Conservation (phyloP, 2,797 vertebrate genomes). For the Oreonectes daqikongensis region DNA sequence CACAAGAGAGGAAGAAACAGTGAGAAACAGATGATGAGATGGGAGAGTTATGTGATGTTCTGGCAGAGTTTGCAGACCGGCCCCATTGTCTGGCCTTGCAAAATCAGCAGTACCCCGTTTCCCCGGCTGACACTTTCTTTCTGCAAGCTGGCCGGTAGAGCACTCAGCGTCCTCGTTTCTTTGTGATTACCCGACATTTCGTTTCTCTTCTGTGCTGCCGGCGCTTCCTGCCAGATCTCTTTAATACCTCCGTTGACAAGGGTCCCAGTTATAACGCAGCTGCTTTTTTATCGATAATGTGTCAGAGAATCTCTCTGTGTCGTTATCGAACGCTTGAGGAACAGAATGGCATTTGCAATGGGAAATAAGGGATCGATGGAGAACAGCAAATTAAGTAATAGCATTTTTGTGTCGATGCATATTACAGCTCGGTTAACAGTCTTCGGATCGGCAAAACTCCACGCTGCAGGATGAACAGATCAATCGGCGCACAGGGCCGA, state of each 20-base stretch:
- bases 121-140: constrained; percentile 39
- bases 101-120: constrained; percentile 54
- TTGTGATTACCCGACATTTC: constrained; percentile 59
- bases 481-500: constrained; percentile 56
- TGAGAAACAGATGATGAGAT: constrained; percentile 34
- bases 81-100: constrained; percentile 34
- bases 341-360: constrained; percentile 47
- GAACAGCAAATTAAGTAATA: constrained; percentile 69
- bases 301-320: constrained; percentile 60
- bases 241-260: constrained; percentile 52
- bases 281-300: constrained; percentile 60
- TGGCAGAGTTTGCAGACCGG: constrained; percentile 30
- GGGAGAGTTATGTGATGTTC: constrained; percentile 34
- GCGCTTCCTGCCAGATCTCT: constrained; percentile 55
- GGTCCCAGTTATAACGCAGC: constrained; percentile 56
- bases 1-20: neutral
- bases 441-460: constrained; percentile 44
- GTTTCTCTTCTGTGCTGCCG: constrained; percentile 47
- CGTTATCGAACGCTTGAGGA: constrained; percentile 54
- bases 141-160: constrained; percentile 53
- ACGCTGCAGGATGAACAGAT: constrained; percentile 49
- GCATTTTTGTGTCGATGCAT: constrained; percentile 65
- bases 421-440: constrained; percentile 64
- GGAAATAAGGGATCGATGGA: constrained; percentile 65
- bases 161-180: constrained; percentile 43